phyloP scores from a whole-genome alignment of 2,888 invertebrate genomes.

The Pelosia muscerda region DNA sequence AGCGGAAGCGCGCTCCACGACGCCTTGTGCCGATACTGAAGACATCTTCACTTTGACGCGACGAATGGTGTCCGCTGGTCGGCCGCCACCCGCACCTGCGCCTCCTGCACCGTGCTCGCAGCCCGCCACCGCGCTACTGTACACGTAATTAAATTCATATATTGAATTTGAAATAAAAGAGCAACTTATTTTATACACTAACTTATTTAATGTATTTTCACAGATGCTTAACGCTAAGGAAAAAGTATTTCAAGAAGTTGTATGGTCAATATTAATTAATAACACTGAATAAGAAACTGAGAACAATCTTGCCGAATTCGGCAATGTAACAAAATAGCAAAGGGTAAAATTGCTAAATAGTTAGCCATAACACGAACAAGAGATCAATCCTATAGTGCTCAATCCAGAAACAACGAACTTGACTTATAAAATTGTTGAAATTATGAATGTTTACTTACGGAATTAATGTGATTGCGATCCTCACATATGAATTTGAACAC shows the following conservation, averaged over 20 bases:
- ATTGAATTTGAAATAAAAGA: not conserved
- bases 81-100: constrained; percentile 68
- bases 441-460: constrained; percentile 2
- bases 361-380: not conserved
- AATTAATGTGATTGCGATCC: constrained; percentile 2
- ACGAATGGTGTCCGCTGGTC: constrained; percentile 79
- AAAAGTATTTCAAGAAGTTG: not conserved
- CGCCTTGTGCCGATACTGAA: constrained; percentile 95
- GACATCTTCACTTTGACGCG: constrained; percentile 89
- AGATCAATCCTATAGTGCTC: not conserved
- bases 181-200: not conserved
- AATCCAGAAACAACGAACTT: not conserved
- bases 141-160: constrained; percentile 14
- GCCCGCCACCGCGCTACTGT: constrained; percentile 81
- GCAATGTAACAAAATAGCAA: not conserved
- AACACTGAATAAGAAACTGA: not conserved
- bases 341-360: not conserved
- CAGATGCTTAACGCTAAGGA: too few species aligned
- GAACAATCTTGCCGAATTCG: not conserved
- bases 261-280: not conserved
- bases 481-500: constrained; percentile 3
- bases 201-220: not conserved
- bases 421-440: not conserved
- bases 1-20: constrained; percentile 96
- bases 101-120: constrained; percentile 77